Evolutionary conservation across 2,797 vertebrate species (phyloP).

Genomic region (Lindbergichthys nudifrons): DNA sequence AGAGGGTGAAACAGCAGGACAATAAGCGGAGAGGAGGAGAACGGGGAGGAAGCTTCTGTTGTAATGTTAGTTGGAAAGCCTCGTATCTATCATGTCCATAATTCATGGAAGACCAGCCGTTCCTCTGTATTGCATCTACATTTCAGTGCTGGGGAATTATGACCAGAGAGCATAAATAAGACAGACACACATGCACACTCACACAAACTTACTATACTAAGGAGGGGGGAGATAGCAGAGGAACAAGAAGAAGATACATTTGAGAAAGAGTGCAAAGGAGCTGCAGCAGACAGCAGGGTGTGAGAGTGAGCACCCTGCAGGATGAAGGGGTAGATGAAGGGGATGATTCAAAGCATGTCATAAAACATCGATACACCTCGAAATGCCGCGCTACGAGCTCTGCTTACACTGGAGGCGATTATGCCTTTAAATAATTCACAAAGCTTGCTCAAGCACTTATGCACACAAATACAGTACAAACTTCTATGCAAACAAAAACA

Average conservation of each 20-base stretch:
- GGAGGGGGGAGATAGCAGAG: background rate
- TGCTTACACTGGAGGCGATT: constrained; percentile 64
- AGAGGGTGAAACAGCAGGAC: constrained; percentile 15
- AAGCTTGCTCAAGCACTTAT: constrained; percentile 28
- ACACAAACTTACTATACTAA: constrained; percentile 28
- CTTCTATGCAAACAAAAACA: constrained; percentile 30
- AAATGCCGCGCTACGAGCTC: constrained; percentile 47
- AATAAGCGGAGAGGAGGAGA: constrained; percentile 22
- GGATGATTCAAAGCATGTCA: constrained; percentile 73
- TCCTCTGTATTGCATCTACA: constrained; percentile 61
- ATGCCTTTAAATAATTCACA: constrained; percentile 75
- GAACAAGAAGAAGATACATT: background rate
- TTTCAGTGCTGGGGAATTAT: constrained; percentile 64
- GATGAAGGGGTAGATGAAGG: constrained; percentile 45
- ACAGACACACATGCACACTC: constrained; percentile 35
- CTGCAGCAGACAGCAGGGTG: constrained; percentile 27
- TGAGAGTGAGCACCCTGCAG: constrained; percentile 41
- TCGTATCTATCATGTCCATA: constrained; percentile 72
- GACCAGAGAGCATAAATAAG: constrained; percentile 56
- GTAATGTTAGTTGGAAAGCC: constrained; percentile 54
- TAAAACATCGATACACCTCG: constrained; percentile 75
- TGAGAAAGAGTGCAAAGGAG: background rate
- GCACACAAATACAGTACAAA: constrained; percentile 33
- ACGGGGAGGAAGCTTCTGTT: constrained; percentile 20
- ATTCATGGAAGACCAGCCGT: constrained; percentile 66